phyloP scores from a whole-genome alignment of 2,888 invertebrate genomes.

The Lepidonotus clava region DNA sequence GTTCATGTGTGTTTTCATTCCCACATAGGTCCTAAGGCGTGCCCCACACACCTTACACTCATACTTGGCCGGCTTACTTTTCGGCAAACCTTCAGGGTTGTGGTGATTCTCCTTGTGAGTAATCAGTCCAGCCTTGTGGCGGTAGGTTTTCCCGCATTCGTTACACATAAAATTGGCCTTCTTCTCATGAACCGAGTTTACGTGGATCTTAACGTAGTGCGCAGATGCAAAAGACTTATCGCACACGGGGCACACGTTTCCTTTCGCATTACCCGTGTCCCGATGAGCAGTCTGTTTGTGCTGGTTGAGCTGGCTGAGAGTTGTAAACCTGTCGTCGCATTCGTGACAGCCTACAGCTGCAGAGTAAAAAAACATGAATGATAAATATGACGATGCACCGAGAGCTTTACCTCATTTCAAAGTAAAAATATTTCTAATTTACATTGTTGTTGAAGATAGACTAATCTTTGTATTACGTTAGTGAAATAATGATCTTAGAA shows the following conservation, averaged over 20 bases:
- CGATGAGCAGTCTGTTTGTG: background rate
- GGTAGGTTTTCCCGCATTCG: background rate
- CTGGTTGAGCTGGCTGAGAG: background rate
- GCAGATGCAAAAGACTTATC: background rate
- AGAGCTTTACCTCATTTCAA: too few relatives aligned
- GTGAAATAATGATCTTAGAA: too few relatives aligned
- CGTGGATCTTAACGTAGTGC: background rate
- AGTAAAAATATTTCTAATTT: too few relatives aligned
- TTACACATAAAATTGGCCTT: background rate
- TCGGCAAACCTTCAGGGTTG: background rate
- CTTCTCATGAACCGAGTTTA: background rate
- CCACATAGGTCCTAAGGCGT: background rate
- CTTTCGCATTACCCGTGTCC: background rate
- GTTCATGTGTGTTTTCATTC: background rate
- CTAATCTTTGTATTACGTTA: too few relatives aligned
- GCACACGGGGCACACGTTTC: background rate
- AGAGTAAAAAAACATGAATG: too few relatives aligned
- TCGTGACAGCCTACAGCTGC: background rate
- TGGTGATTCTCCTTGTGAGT: background rate
- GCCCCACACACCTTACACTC: background rate
- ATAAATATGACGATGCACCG: too few relatives aligned
- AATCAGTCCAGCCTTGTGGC: background rate
- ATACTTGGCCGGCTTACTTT: background rate
- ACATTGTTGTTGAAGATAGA: too few relatives aligned
- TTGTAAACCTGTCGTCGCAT: background rate